phyloP scores from a whole-genome alignment of 2,113 vertebrate species.

The Elephantulus edwardii region DNA sequence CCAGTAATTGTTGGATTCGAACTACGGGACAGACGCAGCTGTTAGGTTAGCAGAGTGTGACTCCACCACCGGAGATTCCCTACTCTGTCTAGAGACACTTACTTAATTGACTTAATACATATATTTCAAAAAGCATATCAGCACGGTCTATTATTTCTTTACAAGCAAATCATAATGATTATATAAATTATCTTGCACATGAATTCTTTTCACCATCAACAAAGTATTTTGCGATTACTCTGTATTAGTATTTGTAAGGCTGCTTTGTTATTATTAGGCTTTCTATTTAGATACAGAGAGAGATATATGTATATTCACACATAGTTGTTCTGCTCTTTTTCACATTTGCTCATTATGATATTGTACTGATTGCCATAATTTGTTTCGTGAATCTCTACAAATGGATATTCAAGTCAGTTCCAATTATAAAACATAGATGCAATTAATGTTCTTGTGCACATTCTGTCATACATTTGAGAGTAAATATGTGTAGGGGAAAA shows the following conservation, averaged over 20 bases:
- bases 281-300: neutral
- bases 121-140: neutral
- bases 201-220: neutral
- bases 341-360: too few relatives aligned
- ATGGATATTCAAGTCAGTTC: neutral
- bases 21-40: too few relatives aligned
- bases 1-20: too few relatives aligned
- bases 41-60: too few relatives aligned
- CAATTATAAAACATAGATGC: neutral
- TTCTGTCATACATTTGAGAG: neutral
- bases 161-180: neutral
- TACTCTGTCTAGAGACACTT: neutral
- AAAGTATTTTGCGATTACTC: neutral
- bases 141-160: neutral
- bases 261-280: neutral
- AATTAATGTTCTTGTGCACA: neutral
- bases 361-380: neutral
- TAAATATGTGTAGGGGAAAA: neutral
- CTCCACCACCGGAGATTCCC: too few relatives aligned
- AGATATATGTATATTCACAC: neutral
- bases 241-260: neutral
- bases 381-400: neutral
- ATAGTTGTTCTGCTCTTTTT: neutral
- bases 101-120: neutral
- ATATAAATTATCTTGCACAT: neutral